Percentiles rank a stretch among this genome's conserved stretches.
Conservation (phyloP, 30 jellyfish, hydroid and myxozoan genomes). For the Aurelia coerulea region DNA sequence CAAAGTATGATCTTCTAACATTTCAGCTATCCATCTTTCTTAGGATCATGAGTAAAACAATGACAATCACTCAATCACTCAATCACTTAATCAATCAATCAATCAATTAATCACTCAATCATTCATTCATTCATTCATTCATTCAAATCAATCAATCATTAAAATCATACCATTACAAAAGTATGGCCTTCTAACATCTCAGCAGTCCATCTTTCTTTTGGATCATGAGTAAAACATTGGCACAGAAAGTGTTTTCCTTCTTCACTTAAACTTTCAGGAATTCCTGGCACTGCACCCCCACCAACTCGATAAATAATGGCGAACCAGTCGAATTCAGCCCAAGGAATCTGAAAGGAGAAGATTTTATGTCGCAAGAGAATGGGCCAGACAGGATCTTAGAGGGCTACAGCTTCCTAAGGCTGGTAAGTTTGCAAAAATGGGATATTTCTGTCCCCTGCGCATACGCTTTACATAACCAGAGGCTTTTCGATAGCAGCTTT, state of each 20-base stretch:
- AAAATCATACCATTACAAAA: constrained; percentile 70
- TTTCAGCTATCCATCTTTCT: constrained; percentile 84
- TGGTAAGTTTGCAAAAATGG: background rate
- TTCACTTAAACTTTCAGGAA: constrained; percentile 91
- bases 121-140: too few species aligned
- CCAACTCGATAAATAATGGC: constrained; percentile 90
- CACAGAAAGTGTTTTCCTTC: constrained; percentile 86
- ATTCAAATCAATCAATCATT: background rate
- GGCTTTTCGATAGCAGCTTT: too few species aligned
- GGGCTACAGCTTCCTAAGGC: background rate
- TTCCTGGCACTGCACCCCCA: constrained; percentile 76
- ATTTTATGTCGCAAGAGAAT: background rate
- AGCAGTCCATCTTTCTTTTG: constrained; percentile 83
- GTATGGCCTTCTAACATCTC: constrained; percentile 87
- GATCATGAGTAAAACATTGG: constrained; percentile 77
- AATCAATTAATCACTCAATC: too few species aligned
- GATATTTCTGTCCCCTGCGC: too few species aligned
- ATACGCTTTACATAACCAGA: too few species aligned
- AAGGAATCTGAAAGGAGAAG: constrained; percentile 77
- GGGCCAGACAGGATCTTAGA: background rate
- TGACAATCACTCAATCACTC: background rate
- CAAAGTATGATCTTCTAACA: constrained; percentile 87
- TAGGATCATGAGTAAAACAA: constrained; percentile 77
- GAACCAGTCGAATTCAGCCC: constrained; percentile 84
- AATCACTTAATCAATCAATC: too few species aligned